Percentiles rank a stretch among this genome's conserved stretches.
Evolutionary conservation across 2,888 invertebrate species (phyloP).

Genomic region (Sesia bembeciformis): DNA sequence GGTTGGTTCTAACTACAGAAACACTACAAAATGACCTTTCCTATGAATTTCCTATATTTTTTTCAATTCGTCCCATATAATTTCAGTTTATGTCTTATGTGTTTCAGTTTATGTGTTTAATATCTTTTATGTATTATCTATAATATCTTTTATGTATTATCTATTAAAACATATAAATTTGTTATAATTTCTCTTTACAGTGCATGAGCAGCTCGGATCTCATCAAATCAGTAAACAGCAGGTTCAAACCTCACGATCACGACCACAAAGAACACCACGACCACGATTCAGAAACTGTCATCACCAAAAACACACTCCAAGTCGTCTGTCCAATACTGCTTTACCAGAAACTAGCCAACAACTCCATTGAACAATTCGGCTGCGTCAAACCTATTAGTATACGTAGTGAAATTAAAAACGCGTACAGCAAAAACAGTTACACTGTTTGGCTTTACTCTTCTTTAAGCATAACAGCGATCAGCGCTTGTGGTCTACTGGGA

Average conservation of each 20-base stretch:
- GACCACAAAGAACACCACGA: conserved; percentile 23
- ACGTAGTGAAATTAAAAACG: conserved; percentile 22
- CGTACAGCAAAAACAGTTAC: conserved; percentile 44
- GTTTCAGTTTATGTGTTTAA: too few relatives aligned
- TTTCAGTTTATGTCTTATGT: too few relatives aligned
- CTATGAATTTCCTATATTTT: too few relatives aligned
- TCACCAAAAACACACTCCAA: conserved; percentile 51
- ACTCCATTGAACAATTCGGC: conserved; percentile 67
- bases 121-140: too few relatives aligned
- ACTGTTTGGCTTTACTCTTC: conserved; percentile 90
- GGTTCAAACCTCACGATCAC: conserved; percentile 44
- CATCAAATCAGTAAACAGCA: conserved; percentile 51
- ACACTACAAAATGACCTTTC: too few relatives aligned
- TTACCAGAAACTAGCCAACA: conserved; percentile 77
- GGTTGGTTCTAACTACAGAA: too few relatives aligned
- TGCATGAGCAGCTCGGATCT: conserved; percentile 64
- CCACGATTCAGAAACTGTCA: conserved; percentile 23
- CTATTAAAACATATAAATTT: too few relatives aligned
- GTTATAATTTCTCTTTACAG: conserved; percentile 31
- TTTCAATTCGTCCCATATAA: too few relatives aligned
- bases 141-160: too few relatives aligned
- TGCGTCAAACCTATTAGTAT: conserved; percentile 62
- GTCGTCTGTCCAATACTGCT: conserved; percentile 79
- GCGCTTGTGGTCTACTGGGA: conserved; percentile 89
- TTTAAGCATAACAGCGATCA: conserved; percentile 86